Base-by-base conservation (phyloP, 1,140 invertebrate species). In the Globodera ellingtonae region DNA sequence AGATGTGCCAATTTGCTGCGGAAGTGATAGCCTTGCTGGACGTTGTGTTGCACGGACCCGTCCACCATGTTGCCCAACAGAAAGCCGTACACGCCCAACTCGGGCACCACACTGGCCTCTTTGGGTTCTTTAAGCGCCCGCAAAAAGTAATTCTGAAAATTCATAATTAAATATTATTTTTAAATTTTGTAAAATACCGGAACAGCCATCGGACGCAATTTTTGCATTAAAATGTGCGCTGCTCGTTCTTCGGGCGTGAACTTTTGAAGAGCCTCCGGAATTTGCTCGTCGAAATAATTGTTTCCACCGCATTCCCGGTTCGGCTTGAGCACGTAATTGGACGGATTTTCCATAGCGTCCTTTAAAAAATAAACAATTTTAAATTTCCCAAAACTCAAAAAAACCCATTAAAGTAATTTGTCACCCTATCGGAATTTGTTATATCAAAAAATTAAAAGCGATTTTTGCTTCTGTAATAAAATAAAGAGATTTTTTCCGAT, bases 141-240 rank as follows among this genome's bases (percentile, higher is more conserved):
- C 77, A 98, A 90, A 79, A 97, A 92, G 89, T 95, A 96, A 85
- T 96, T 96, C 75, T 92, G 92, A 81, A n/a, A n/a, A 94, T 92
- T 24, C 93, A 65, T 10, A 71, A 46, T 24, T 24, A 52, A 62
- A 18, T 62, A 15, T 59, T 62, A 62, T 52, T 52, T 52, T 52
- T 52, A 52, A 78, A 15, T 1, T 46, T 84, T 70, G 81, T 15
- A 44, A 24, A 8, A 15, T 72, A 87, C 87, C 76, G 85, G 78
- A 52, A 87, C 82, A 69, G 84, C 72, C 24, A 87, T 62, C 1
- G 86, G 87, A 47, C 15, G 35, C 21, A 84, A 77, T 82, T 75
- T 80, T 71, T 98, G 95, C 97, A 98, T 98, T 6, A 98, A 91
- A 87, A 98, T 98, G 92, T 94, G 98, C 3, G 93, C 94, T 35